These are phyloP conservation scores for Loris lydekkerianus DNA, from an alignment of 2,797 vertebrate species.

Conservation along the genomic window DNA sequence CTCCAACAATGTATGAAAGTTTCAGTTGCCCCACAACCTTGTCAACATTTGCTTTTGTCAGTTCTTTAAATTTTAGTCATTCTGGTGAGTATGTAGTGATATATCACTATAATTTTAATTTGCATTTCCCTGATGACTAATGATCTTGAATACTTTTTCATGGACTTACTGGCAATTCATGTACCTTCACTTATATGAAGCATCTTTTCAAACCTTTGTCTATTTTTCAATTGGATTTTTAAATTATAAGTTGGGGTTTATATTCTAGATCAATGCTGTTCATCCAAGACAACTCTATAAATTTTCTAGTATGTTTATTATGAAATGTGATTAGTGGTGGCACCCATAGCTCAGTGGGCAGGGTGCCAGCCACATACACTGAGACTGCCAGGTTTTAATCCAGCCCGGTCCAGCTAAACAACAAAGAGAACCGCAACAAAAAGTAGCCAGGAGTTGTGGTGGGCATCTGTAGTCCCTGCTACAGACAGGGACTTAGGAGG, in stretches of 20 bases:
- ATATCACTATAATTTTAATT: not conserved
- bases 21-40: not conserved
- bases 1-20: not conserved
- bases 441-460: too few relatives aligned
- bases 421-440: too few relatives aligned
- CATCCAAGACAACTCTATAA: not conserved
- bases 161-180: not conserved
- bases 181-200: not conserved
- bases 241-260: not conserved
- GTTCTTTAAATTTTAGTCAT: constrained; percentile 41
- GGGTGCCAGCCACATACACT: too few relatives aligned
- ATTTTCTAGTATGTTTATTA: constrained; percentile 14
- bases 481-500: too few relatives aligned
- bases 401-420: too few relatives aligned
- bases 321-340: not conserved
- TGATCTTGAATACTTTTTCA: constrained; percentile 11
- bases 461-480: too few relatives aligned
- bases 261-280: not conserved
- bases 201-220: constrained; percentile 17
- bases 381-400: too few relatives aligned
- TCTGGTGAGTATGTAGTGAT: not conserved
- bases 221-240: constrained; percentile 47
- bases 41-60: not conserved
- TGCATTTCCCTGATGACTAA: constrained; percentile 10
- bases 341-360: too few relatives aligned